phyloP scores from a whole-genome alignment of 2,888 invertebrate species.

The Diloba caeruleocephala region DNA sequence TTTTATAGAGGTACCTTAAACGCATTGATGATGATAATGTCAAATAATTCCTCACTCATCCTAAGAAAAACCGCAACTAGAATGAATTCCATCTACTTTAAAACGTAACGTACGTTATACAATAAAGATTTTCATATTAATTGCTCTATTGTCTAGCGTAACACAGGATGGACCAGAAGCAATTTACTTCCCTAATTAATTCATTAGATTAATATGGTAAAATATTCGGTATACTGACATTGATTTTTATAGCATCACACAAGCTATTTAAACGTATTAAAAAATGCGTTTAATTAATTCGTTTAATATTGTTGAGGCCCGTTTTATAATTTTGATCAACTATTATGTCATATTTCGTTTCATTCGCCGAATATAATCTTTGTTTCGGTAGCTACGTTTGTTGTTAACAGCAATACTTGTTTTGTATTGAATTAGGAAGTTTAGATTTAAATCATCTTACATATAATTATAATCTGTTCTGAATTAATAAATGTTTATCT shows the following conservation, averaged over 20 bases:
- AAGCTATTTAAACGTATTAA: slow-evolving; percentile 40
- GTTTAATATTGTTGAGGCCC: neutral
- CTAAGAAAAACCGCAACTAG: neutral
- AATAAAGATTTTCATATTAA: slow-evolving; percentile 76
- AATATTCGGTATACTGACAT: slow-evolving; percentile 54
- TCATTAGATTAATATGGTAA: slow-evolving; percentile 47
- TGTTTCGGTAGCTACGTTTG: too few relatives aligned
- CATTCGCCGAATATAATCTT: too few relatives aligned
- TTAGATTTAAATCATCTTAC: neutral
- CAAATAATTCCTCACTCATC: too few relatives aligned
- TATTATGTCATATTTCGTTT: slow-evolving; percentile 8
- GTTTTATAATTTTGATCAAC: neutral
- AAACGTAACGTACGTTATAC: slow-evolving; percentile 36
- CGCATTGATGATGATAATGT: too few relatives aligned
- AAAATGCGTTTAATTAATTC: slow-evolving; percentile 27
- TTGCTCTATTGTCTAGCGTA: slow-evolving; percentile 72
- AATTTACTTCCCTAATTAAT: slow-evolving; percentile 58
- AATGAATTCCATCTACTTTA: slow-evolving; percentile 14
- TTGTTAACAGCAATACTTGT: too few relatives aligned
- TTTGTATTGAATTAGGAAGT: too few relatives aligned
- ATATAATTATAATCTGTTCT: too few relatives aligned
- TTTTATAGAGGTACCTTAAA: too few relatives aligned
- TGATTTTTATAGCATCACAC: slow-evolving; percentile 46
- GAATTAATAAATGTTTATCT: too few relatives aligned
- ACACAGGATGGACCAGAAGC: slow-evolving; percentile 65